Percentiles rank a stretch among this genome's conserved stretches.
phyloP scores from a whole-genome alignment of 2,888 invertebrate species.

The Drymonia ruficornis region DNA sequence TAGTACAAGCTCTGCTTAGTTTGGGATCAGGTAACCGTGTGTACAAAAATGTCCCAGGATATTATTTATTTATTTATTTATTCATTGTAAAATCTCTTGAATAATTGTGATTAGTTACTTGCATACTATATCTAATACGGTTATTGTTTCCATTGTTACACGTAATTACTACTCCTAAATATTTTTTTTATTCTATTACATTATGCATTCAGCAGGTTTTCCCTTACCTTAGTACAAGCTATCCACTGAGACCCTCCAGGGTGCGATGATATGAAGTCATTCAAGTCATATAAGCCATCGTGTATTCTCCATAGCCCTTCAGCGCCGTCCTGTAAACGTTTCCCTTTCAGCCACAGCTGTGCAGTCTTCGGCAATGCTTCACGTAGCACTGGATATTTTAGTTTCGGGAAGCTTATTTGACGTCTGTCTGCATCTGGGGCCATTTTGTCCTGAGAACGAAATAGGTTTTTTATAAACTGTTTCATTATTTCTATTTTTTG shows the following conservation, averaged over 20 bases:
- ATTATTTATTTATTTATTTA: no score
- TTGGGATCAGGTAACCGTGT: no score
- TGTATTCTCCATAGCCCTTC: constrained; percentile 92
- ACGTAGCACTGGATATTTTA: constrained; percentile 77
- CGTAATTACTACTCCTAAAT: no score
- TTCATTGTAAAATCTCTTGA: no score
- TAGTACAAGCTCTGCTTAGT: no score
- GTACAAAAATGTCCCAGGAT: no score
- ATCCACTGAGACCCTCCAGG: constrained; percentile 95
- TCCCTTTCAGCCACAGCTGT: constrained; percentile 87
- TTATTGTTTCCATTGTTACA: no score
- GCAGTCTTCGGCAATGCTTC: constrained; percentile 69
- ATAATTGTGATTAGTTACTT: no score
- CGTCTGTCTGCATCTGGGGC: constrained; percentile 54
- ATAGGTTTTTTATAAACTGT: no score
- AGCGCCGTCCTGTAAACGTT: constrained; percentile 88
- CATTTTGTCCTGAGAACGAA: constrained; percentile 44
- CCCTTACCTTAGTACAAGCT: constrained; percentile 85
- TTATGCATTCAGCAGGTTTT: neutral
- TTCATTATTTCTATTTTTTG: no score
- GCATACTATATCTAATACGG: no score
- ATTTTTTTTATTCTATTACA: no score
- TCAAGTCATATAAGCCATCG: constrained; percentile 93
- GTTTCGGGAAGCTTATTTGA: constrained; percentile 76
- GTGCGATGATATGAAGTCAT: constrained; percentile 90